Conservation (phyloP, 2,888 invertebrate species). For the Lithophane ornitopus region DNA sequence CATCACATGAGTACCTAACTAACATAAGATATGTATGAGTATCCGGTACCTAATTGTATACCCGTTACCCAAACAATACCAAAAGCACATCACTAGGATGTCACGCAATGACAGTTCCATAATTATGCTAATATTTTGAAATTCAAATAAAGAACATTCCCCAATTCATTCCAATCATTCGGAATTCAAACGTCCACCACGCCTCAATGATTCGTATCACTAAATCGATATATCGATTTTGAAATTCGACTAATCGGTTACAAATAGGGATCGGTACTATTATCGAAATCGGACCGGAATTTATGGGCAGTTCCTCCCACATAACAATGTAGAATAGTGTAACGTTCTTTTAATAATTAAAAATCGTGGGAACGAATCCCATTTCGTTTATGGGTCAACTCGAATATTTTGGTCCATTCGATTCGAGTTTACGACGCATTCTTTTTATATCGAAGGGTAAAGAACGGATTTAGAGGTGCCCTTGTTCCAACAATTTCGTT, state of each 20-base stretch:
- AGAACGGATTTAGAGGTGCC: slow-evolving; percentile 56
- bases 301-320: slow-evolving; percentile 76
- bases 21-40: background rate
- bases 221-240: slow-evolving; percentile 69
- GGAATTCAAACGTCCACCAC: slow-evolving; percentile 50
- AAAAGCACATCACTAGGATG: slow-evolving; percentile 25
- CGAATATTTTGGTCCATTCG: slow-evolving; percentile 51
- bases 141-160: slow-evolving; percentile 47
- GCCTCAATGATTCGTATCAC: slow-evolving; percentile 59
- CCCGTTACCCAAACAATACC: background rate
- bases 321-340: slow-evolving; percentile 71
- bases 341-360: slow-evolving; percentile 70
- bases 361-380: slow-evolving; percentile 74
- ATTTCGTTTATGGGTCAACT: slow-evolving; percentile 67
- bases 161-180: slow-evolving; percentile 38
- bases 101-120: slow-evolving; percentile 2
- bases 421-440: slow-evolving; percentile 57
- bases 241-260: slow-evolving; percentile 71
- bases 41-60: background rate
- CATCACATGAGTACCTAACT: background rate
- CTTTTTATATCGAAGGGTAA: slow-evolving; percentile 48
- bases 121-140: slow-evolving; percentile 16
- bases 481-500: slow-evolving; percentile 33
- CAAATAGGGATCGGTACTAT: slow-evolving; percentile 67
- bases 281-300: slow-evolving; percentile 78